Evolutionary conservation across 2,797 vertebrate species (phyloP).

Genomic region (Manis javanica): DNA sequence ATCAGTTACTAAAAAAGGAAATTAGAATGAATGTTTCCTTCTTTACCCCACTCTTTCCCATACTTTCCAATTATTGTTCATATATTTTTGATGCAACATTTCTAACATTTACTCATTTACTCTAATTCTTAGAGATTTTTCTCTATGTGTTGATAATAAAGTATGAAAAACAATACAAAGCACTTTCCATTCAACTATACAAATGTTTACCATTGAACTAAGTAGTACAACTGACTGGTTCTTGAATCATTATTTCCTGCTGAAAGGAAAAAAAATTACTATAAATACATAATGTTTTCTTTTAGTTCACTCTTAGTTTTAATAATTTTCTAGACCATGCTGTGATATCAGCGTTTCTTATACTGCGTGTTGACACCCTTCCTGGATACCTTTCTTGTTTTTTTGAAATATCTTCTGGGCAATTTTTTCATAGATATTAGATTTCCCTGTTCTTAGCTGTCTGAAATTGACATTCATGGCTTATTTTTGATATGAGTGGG

Average conservation of each 20-base stretch:
- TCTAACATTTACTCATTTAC: not conserved
- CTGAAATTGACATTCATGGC: not conserved
- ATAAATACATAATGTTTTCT: not conserved
- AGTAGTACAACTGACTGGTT: not conserved
- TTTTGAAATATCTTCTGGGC: not conserved
- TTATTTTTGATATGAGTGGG: not conserved
- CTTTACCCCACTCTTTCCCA: not conserved
- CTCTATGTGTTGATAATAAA: not conserved
- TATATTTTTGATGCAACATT: not conserved
- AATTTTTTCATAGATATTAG: not conserved
- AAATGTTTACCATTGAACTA: conserved; percentile 8
- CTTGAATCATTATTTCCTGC: not conserved
- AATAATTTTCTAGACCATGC: not conserved
- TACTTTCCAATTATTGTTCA: not conserved
- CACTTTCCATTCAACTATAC: not conserved
- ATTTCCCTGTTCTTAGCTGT: not conserved
- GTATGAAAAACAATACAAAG: not conserved
- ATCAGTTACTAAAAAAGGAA: not conserved
- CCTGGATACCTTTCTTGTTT: not conserved
- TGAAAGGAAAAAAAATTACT: not conserved
- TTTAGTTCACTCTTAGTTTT: not conserved
- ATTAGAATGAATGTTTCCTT: not conserved
- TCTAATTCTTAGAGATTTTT: not conserved
- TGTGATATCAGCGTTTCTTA: not conserved
- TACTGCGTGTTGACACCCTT: not conserved